These are phyloP conservation scores for Aphidius ervi DNA, from an alignment of 1,140 invertebrate genomes.

Conservation along the genomic window DNA sequence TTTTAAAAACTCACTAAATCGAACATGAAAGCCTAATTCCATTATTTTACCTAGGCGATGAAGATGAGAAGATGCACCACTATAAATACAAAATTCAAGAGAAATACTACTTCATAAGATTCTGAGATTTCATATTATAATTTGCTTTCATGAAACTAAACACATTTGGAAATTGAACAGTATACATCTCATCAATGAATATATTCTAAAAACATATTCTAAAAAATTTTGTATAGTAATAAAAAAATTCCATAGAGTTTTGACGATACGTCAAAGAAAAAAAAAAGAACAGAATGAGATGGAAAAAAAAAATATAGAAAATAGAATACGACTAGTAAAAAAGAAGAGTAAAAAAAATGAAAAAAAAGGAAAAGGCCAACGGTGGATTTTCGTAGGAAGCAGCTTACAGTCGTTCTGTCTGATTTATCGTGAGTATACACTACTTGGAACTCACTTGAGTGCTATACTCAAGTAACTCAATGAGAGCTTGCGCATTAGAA, in stretches of 20 bases:
- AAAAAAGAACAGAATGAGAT: background rate
- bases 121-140: too few relatives aligned
- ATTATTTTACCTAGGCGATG: too few relatives aligned
- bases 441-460: background rate
- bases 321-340: background rate
- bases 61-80: too few relatives aligned
- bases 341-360: background rate
- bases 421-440: slow-evolving; percentile 31
- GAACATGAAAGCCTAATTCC: too few relatives aligned
- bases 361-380: background rate
- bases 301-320: background rate
- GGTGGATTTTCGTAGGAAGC: slow-evolving; percentile 30
- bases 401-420: slow-evolving; percentile 33
- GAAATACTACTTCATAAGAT: too few relatives aligned
- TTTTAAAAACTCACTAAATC: too few relatives aligned
- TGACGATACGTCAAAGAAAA: background rate
- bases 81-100: too few relatives aligned
- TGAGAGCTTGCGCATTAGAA: slow-evolving; percentile 18
- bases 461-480: slow-evolving; percentile 18
- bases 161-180: too few relatives aligned
- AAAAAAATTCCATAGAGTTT: slow-evolving; percentile 4
- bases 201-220: slow-evolving; percentile 10
- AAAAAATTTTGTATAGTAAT: too few relatives aligned
- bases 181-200: too few relatives aligned
- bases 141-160: too few relatives aligned